phyloP scores from a whole-genome alignment of 2,113 vertebrate genomes.

The Megaptera novaeangliae region DNA sequence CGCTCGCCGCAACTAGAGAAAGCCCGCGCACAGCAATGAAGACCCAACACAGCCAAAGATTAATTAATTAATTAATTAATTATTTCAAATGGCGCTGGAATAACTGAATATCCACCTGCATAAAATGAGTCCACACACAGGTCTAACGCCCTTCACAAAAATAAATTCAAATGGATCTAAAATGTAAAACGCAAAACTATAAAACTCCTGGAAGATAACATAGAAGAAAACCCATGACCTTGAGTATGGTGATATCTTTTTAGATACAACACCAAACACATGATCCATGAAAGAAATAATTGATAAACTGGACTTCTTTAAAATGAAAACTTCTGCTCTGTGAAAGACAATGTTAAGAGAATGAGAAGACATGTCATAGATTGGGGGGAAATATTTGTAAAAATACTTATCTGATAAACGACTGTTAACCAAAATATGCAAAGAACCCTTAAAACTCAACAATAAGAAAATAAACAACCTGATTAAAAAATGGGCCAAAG shows the following conservation, averaged over 20 bases:
- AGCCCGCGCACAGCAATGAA: no score
- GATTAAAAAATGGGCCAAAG: not conserved
- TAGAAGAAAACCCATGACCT: not conserved
- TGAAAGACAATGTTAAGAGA: not conserved
- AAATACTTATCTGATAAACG: not conserved
- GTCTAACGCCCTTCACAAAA: not conserved
- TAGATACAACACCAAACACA: not conserved
- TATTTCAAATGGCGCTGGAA: not conserved
- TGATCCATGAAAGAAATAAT: not conserved
- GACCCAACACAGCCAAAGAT: no score
- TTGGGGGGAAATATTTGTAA: not conserved
- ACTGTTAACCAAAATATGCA: not conserved
- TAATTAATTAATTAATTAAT: no score
- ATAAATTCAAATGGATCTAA: not conserved
- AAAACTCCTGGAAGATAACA: not conserved
- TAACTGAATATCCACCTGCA: not conserved
- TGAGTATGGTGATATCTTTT: not conserved
- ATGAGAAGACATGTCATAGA: not conserved
- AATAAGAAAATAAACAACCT: not conserved
- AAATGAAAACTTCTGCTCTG: not conserved
- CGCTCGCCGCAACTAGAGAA: no score
- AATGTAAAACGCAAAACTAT: not conserved
- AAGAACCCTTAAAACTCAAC: not conserved
- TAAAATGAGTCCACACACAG: not conserved
- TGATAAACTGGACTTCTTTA: not conserved